Conservation (phyloP, 2,797 vertebrate genomes). For the Schizopygopsis pylzovi region DNA sequence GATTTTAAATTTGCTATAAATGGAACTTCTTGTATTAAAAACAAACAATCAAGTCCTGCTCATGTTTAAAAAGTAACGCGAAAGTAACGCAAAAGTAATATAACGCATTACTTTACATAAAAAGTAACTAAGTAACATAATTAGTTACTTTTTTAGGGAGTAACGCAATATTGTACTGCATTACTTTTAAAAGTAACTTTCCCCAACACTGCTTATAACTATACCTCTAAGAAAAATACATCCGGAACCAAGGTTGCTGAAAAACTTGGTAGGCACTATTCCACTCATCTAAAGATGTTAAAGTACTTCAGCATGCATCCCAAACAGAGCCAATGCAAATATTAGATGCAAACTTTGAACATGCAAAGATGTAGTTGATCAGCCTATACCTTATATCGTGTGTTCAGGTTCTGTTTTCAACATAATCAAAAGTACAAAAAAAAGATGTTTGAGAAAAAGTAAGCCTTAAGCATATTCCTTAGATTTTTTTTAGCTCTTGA, state of each 20-base stretch:
- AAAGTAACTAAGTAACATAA: too few relatives aligned
- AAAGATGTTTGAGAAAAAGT: background rate
- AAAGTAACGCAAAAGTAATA: too few relatives aligned
- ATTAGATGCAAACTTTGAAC: background rate
- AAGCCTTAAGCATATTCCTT: background rate
- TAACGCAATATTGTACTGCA: too few relatives aligned
- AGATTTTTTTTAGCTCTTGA: background rate
- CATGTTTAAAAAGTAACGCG: too few relatives aligned
- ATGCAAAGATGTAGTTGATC: constrained; percentile 4
- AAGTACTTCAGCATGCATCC: background rate
- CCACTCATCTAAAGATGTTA: background rate
- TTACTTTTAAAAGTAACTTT: too few relatives aligned
- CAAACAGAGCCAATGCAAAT: constrained; percentile 6
- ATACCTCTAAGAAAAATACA: background rate
- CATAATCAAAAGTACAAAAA: background rate
- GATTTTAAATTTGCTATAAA: too few relatives aligned
- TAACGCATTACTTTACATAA: too few relatives aligned
- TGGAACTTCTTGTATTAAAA: too few relatives aligned
- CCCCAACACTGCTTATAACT: background rate
- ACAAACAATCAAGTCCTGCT: too few relatives aligned
- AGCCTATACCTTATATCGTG: background rate
- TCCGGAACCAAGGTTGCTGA: background rate
- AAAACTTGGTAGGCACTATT: background rate
- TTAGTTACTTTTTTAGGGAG: too few relatives aligned
- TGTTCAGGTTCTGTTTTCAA: constrained; percentile 2